phyloP scores from a whole-genome alignment of 1,140 invertebrate species.

The Dendrolimus kikuchii region DNA sequence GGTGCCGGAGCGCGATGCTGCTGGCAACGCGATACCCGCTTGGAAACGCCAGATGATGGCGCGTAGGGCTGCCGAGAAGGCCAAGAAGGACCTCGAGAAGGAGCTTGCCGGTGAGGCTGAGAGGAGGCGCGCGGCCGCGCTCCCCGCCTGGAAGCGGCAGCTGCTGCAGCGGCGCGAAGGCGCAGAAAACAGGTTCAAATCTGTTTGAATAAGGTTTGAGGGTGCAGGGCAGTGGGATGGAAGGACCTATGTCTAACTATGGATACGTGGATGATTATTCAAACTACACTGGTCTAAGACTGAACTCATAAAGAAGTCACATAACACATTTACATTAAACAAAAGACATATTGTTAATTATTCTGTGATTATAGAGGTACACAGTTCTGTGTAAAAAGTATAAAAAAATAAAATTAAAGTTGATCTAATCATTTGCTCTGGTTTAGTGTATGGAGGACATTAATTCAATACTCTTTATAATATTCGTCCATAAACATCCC shows the following conservation, averaged over 20 bases:
- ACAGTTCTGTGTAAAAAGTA: no score
- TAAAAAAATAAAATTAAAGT: no score
- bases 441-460: no score
- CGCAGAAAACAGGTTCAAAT: slow-evolving; percentile 81
- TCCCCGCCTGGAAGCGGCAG: slow-evolving; percentile 95
- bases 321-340: no score
- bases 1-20: slow-evolving; percentile 91
- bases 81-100: slow-evolving; percentile 91
- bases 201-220: slow-evolving; percentile 10
- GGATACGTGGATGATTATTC: no score
- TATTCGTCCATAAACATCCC: no score
- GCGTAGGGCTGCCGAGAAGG: slow-evolving; percentile 92
- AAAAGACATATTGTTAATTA: no score
- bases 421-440: no score
- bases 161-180: slow-evolving; percentile 87
- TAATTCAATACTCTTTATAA: no score
- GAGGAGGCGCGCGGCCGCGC: slow-evolving; percentile 86
- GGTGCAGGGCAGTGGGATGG: background rate
- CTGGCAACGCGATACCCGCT: slow-evolving; percentile 91
- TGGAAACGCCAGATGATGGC: slow-evolving; percentile 97
- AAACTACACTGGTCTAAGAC: no score
- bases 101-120: slow-evolving; percentile 87
- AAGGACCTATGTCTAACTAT: background rate
- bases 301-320: no score
- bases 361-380: no score